Percentiles rank a stretch among this genome's conserved stretches.
Conservation (phyloP, 2,797 vertebrate species). For the Melanotaenia trifasciata region DNA sequence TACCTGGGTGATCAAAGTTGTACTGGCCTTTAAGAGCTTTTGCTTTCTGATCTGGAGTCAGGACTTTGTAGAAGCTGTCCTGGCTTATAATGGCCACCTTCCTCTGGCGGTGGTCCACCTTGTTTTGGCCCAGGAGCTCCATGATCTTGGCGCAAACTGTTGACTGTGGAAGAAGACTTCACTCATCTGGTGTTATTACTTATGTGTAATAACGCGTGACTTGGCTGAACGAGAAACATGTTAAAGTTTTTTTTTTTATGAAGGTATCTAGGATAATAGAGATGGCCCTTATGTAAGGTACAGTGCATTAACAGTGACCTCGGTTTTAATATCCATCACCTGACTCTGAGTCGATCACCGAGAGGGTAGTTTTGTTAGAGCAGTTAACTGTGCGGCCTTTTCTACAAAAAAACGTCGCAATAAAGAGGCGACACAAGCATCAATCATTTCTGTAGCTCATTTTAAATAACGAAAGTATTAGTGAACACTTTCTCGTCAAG, state of each 20-base stretch:
- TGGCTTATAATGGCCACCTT: conserved; percentile 95
- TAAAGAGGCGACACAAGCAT: background rate
- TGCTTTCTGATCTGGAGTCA: conserved; percentile 92
- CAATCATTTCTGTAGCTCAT: accelerated
- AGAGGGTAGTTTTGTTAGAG: background rate
- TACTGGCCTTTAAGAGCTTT: conserved; percentile 95
- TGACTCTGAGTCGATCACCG: background rate
- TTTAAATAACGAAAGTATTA: background rate
- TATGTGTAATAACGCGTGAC: background rate
- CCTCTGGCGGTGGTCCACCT: conserved; percentile 93
- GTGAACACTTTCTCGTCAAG: background rate
- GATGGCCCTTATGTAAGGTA: too few species aligned
- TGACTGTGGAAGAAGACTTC: conserved; percentile 80
- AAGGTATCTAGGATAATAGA: background rate
- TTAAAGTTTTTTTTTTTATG: background rate
- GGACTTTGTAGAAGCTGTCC: conserved; percentile 94
- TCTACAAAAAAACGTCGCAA: background rate
- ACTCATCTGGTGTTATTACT: background rate
- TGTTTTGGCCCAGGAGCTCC: conserved; percentile 96
- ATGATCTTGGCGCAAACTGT: conserved; percentile 99
- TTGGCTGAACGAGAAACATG: background rate
- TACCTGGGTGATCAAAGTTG: conserved; percentile 98
- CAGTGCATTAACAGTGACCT: conserved; percentile 15
- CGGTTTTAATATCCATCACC: conserved; percentile 1
- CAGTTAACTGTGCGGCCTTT: conserved; percentile 8